A percentile compares a stretch with the other conserved stretches of the same genome.
Evolutionary conservation across 2,797 vertebrate genomes (phyloP).

Genomic region (Etheostoma perlongum): DNA sequence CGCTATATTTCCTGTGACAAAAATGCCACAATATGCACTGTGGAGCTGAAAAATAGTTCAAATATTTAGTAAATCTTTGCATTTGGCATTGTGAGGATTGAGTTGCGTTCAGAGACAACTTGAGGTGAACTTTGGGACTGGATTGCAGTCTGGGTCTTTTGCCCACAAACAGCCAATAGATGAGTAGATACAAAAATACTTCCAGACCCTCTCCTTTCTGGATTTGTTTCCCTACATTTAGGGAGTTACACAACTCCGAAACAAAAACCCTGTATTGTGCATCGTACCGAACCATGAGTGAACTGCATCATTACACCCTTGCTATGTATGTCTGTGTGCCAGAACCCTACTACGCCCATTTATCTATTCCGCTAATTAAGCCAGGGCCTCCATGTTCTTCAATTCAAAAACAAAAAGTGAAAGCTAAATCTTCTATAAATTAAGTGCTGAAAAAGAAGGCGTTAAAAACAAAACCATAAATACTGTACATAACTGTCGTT

Average conservation of each 20-base stretch:
- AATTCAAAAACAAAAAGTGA: conserved; percentile 65
- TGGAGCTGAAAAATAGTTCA: not conserved
- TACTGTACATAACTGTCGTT: conserved; percentile 89
- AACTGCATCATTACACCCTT: conserved; percentile 4
- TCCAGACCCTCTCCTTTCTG: not conserved
- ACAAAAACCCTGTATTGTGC: conserved; percentile 13
- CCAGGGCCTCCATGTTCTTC: conserved; percentile 40
- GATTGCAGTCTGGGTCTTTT: not conserved
- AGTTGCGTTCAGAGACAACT: not conserved
- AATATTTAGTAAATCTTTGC: conserved; percentile 2
- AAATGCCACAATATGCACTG: not conserved
- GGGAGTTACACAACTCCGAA: not conserved
- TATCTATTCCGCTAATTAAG: conserved; percentile 25
- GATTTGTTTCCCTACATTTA: not conserved
- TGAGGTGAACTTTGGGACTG: not conserved
- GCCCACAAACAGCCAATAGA: not conserved
- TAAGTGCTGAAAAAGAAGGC: conserved; percentile 89
- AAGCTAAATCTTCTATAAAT: conserved; percentile 88
- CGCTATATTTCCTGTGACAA: not conserved
- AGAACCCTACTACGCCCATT: not conserved
- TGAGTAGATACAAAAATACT: not conserved
- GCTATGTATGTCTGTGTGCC: conserved; percentile 6
- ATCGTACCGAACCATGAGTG: conserved; percentile 4
- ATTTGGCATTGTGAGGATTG: not conserved
- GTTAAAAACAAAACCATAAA: conserved; percentile 90